Conservation (phyloP, 1,140 invertebrate genomes). For the Druon quercuslanigerum region DNA sequence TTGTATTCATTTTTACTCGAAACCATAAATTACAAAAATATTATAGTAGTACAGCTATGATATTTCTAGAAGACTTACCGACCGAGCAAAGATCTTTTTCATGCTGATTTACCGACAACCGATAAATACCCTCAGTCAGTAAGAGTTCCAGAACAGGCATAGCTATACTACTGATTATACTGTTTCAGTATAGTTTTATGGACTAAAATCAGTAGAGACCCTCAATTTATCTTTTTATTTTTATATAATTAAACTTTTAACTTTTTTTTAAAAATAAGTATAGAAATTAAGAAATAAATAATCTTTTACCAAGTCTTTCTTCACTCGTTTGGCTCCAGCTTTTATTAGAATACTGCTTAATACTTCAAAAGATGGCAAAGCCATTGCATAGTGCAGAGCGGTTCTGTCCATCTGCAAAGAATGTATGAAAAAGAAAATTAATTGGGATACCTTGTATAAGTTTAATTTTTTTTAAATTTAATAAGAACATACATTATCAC, state of each 20-base stretch:
- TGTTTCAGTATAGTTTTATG: too few relatives aligned
- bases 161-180: too few relatives aligned
- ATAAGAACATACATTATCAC: constrained; percentile 87
- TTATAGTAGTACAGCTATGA: too few relatives aligned
- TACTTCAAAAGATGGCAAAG: constrained; percentile 87
- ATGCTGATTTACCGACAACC: too few relatives aligned
- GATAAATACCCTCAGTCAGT: too few relatives aligned
- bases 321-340: constrained; percentile 86
- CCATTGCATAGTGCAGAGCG: constrained; percentile 93
- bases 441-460: background rate
- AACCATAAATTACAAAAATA: too few relatives aligned
- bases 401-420: constrained; percentile 86
- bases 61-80: too few relatives aligned
- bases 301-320: constrained; percentile 84
- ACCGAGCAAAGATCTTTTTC: too few relatives aligned
- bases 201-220: too few relatives aligned
- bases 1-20: too few relatives aligned
- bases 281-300: constrained; percentile 8
- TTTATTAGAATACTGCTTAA: constrained; percentile 87
- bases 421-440: constrained; percentile 32
- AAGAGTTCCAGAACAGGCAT: too few relatives aligned
- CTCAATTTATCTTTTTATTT: too few relatives aligned
- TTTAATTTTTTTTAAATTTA: constrained; percentile 26
- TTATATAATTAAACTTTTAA: background rate
- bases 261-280: background rate